A percentile compares a stretch with the other conserved stretches of the same genome.
Conservation (phyloP, 2,888 invertebrate species). For the Orthosia gothica region DNA sequence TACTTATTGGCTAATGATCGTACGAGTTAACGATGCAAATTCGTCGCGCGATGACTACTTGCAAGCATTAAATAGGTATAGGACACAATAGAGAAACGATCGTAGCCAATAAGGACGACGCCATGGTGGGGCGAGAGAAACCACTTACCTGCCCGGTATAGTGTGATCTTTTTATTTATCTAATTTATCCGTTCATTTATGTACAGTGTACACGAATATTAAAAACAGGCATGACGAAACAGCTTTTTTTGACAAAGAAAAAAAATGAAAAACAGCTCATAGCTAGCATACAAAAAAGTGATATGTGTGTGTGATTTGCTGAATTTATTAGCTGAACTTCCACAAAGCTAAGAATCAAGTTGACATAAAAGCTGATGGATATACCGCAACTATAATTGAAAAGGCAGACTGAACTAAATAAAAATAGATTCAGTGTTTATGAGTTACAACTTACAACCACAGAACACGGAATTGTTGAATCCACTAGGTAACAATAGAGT, state of each 20-base stretch:
- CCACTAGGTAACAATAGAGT: too few relatives aligned
- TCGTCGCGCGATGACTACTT: too few relatives aligned
- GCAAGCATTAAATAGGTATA: too few relatives aligned
- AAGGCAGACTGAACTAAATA: neutral
- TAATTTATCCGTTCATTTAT: neutral
- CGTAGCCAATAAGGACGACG: too few relatives aligned
- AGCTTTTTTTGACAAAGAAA: neutral
- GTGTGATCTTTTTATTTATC: neutral
- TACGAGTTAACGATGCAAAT: too few relatives aligned
- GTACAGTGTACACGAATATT: neutral
- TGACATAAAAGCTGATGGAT: neutral
- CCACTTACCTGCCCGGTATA: neutral
- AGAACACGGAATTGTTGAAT: neutral
- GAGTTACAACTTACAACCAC: neutral
- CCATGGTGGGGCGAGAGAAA: neutral
- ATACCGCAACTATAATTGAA: neutral
- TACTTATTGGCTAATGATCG: too few relatives aligned
- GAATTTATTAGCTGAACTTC: constrained; percentile 3
- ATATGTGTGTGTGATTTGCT: constrained; percentile 21
- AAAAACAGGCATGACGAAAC: neutral
- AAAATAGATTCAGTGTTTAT: neutral
- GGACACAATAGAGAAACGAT: too few relatives aligned
- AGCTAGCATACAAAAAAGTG: constrained; percentile 2
- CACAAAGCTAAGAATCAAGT: neutral
- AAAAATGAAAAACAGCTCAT: neutral